Evolutionary conservation across 2,797 vertebrate genomes (phyloP).

Genomic region (Masticophis lateralis): DNA sequence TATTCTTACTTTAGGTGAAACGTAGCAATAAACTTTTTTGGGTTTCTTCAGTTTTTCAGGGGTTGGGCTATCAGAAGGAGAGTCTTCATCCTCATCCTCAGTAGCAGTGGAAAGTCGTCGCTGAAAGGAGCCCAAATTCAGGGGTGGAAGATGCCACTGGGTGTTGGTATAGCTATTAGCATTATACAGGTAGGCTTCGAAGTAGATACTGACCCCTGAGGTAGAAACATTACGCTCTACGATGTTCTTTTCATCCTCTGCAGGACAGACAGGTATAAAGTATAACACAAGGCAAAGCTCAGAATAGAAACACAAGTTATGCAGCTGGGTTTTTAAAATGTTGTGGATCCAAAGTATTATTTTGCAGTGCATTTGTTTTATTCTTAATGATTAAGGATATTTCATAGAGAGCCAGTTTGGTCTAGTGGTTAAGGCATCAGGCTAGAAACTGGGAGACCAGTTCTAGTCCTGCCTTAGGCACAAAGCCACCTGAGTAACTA

Average conservation of each 20-base stretch:
- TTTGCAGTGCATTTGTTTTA: not conserved
- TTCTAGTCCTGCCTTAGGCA: not conserved
- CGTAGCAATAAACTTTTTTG: slow-evolving; percentile 99
- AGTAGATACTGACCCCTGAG: slow-evolving; percentile 96
- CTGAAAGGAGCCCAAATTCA: slow-evolving; percentile 82
- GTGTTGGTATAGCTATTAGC: slow-evolving; percentile 85
- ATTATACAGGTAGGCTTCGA: slow-evolving; percentile 96
- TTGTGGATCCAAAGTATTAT: not conserved
- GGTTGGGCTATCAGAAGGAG: slow-evolving; percentile 86
- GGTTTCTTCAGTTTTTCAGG: slow-evolving; percentile 97
- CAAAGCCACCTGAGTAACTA: not conserved
- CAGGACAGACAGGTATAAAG: slow-evolving; percentile 38
- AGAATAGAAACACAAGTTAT: not conserved
- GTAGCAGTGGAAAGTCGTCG: slow-evolving; percentile 86
- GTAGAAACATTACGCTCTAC: slow-evolving; percentile 98
- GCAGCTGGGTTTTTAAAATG: not conserved
- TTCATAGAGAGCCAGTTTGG: not conserved
- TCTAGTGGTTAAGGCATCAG: not conserved
- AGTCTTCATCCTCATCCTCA: slow-evolving; percentile 92
- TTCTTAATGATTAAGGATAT: not conserved
- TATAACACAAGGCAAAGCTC: slow-evolving; percentile 2
- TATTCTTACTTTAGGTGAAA: slow-evolving; percentile 91
- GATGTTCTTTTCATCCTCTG: slow-evolving; percentile 93
- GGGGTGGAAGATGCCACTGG: slow-evolving; percentile 87
- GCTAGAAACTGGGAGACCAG: not conserved